Conservation (phyloP, 2,888 invertebrate genomes). For the Andrena bicolor region DNA sequence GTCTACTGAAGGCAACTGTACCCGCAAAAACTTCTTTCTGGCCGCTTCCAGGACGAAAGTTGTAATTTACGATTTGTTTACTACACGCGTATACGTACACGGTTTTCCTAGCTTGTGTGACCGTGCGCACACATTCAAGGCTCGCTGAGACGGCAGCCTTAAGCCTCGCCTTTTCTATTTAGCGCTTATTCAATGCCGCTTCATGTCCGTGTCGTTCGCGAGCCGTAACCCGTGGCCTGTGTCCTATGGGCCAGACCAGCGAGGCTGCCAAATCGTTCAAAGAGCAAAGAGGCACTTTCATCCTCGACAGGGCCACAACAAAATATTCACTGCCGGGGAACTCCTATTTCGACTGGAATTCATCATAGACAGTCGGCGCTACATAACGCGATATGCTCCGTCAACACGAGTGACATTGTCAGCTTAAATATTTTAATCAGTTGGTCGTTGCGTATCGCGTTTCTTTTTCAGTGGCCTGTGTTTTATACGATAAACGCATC, state of each 20-base stretch:
- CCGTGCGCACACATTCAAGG: too few species aligned
- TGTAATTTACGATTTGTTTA: too few species aligned
- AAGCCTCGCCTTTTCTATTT: slow-evolving; percentile 31
- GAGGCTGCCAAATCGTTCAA: neutral
- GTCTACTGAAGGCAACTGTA: too few species aligned
- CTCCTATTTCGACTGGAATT: neutral
- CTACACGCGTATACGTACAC: too few species aligned
- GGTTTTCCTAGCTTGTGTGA: too few species aligned
- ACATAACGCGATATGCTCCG: neutral
- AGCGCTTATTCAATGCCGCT: slow-evolving; percentile 11
- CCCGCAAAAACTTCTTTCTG: too few species aligned
- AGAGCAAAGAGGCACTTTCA: neutral
- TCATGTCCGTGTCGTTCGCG: neutral
- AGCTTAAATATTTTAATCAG: slow-evolving; percentile 2
- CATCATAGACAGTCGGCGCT: neutral
- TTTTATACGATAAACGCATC: neutral
- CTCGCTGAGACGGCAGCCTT: too few species aligned
- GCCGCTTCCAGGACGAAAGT: too few species aligned
- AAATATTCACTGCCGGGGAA: neutral
- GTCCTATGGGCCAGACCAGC: neutral
- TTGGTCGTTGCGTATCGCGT: neutral
- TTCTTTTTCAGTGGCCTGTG: neutral
- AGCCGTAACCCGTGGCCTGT: neutral
- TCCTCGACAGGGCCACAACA: neutral
- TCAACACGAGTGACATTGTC: neutral